Percentiles rank a stretch among this genome's conserved stretches.
phyloP scores from a whole-genome alignment of 2,797 vertebrate species.

The Sphenopsis melanotis region DNA sequence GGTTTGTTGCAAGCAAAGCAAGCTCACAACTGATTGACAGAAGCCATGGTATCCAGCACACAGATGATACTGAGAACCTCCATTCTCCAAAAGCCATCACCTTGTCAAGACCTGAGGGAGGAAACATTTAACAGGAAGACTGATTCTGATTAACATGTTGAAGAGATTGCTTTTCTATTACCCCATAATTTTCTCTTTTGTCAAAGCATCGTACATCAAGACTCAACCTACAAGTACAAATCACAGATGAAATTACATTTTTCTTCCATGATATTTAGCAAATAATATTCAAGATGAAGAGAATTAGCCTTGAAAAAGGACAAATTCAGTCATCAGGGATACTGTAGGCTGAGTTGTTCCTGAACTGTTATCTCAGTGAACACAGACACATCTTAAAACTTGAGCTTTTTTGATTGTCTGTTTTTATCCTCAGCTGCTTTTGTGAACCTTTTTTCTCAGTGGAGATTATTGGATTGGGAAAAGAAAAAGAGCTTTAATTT shows the following conservation, averaged over 20 bases:
- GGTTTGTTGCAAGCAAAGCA: conserved; percentile 9
- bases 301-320: conserved; percentile 34
- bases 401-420: neutral
- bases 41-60: neutral
- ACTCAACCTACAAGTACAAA: conserved; percentile 22
- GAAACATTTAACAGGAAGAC: neutral
- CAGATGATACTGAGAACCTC: conserved; percentile 9
- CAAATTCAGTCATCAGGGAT: neutral
- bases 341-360: neutral
- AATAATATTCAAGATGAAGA: conserved; percentile 2
- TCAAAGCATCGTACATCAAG: neutral
- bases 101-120: conserved; percentile 4
- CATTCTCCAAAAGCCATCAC: neutral
- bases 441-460: neutral
- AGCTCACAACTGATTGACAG: conserved; percentile 43
- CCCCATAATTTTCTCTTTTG: conserved; percentile 10
- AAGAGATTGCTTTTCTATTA: conserved; percentile 1
- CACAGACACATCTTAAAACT: neutral
- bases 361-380: neutral
- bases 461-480: neutral
- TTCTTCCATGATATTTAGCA: conserved; percentile 9
- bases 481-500: neutral
- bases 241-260: neutral
- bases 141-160: neutral
- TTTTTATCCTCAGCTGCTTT: neutral